These are phyloP conservation scores for Drosophila funebris DNA, from an alignment of 1,140 invertebrate species.

Conservation along the genomic window DNA sequence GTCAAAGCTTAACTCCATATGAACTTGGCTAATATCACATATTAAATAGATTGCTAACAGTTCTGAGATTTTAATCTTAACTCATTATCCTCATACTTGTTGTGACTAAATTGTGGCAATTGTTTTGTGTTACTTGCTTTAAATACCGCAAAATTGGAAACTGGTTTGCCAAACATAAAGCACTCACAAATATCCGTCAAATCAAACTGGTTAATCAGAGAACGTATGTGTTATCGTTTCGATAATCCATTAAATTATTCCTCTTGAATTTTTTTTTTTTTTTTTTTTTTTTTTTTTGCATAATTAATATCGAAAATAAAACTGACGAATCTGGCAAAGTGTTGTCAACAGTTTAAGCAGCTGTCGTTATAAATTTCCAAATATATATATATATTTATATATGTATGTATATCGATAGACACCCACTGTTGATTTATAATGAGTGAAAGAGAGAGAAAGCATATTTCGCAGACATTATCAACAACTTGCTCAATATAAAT, in stretches of 20 bases:
- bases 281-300: not conserved
- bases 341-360: constrained; percentile 32
- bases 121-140: constrained; percentile 6
- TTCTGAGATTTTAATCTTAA: not conserved
- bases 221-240: constrained; percentile 6
- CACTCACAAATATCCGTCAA: constrained; percentile 6
- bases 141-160: not conserved
- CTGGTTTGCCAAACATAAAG: constrained; percentile 1
- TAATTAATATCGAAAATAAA: constrained; percentile 15
- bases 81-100: constrained; percentile 7
- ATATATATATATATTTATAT: not conserved
- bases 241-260: constrained; percentile 16
- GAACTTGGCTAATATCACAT: too few species aligned
- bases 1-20: too few species aligned
- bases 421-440: constrained; percentile 18
- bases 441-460: not conserved
- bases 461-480: not conserved
- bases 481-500: not conserved
- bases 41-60: not conserved
- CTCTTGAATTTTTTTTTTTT: constrained; percentile 8
- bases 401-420: not conserved
- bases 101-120: constrained; percentile 5
- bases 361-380: constrained; percentile 74
- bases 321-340: constrained; percentile 8
- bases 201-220: constrained; percentile 17